Evolutionary conservation across 2,113 vertebrate species (phyloP).

Genomic region (Edolisoma coerulescens): DNA sequence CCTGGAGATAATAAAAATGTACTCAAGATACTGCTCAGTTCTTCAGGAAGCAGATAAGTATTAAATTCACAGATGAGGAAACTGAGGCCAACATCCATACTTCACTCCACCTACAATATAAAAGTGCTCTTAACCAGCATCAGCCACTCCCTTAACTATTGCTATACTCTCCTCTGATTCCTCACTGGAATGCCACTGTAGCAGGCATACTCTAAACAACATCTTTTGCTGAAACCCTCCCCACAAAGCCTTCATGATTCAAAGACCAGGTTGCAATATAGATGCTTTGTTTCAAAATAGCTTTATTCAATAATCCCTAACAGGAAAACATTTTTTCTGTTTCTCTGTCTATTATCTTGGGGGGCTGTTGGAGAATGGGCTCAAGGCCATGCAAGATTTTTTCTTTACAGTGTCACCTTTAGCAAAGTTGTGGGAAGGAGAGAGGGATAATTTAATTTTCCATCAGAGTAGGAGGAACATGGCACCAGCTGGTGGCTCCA

Average conservation of each 20-base stretch:
- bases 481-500: background rate
- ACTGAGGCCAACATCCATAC: background rate
- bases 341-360: background rate
- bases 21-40: background rate
- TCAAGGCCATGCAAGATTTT: background rate
- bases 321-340: background rate
- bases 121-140: background rate
- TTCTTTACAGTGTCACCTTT: background rate
- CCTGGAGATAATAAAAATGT: background rate
- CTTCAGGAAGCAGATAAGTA: background rate
- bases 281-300: background rate
- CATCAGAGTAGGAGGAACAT: background rate
- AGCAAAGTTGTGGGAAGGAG: background rate
- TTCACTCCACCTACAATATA: background rate
- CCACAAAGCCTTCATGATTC: background rate
- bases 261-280: background rate
- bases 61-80: background rate
- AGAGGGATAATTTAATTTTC: background rate
- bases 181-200: background rate
- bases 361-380: rapidly evolving
- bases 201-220: background rate
- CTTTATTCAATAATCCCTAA: background rate
- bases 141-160: background rate
- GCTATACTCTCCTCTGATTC: background rate
- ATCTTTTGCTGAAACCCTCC: background rate